Percentiles rank a stretch among this genome's conserved stretches.
Evolutionary conservation across 2,797 vertebrate species (phyloP).

Genomic region (Caiman crocodilus): DNA sequence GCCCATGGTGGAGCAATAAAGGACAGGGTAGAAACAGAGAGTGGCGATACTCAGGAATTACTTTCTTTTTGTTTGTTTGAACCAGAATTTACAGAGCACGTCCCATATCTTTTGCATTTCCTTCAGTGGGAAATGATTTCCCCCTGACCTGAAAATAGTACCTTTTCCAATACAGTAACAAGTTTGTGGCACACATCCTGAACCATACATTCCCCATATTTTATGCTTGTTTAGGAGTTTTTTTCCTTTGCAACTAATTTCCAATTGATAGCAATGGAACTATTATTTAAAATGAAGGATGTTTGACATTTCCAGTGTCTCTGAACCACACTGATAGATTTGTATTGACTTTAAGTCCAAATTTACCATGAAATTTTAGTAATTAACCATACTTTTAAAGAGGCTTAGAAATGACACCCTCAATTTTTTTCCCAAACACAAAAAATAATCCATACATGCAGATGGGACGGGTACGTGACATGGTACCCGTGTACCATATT

Average conservation of each 20-base stretch:
- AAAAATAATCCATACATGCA: not conserved
- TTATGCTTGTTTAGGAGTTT: not conserved
- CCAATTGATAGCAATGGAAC: not conserved
- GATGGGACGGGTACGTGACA: not conserved
- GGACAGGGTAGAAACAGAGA: rapidly evolving
- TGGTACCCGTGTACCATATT: not conserved
- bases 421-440: not conserved
- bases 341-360: not conserved
- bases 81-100: not conserved
- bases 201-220: not conserved
- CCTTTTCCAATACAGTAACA: not conserved
- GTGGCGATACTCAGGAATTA: not conserved
- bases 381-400: not conserved
- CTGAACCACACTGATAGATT: not conserved
- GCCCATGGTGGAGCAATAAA: not conserved
- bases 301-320: not conserved
- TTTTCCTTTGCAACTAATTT: not conserved
- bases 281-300: rapidly evolving
- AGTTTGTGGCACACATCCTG: not conserved
- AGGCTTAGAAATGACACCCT: not conserved
- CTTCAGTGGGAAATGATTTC: not conserved
- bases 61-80: rapidly evolving
- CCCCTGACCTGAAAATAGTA: not conserved
- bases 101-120: not conserved
- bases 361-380: not conserved